Evolutionary conservation across 1,140 invertebrate genomes (phyloP).

Genomic region (Idris sp.): DNA sequence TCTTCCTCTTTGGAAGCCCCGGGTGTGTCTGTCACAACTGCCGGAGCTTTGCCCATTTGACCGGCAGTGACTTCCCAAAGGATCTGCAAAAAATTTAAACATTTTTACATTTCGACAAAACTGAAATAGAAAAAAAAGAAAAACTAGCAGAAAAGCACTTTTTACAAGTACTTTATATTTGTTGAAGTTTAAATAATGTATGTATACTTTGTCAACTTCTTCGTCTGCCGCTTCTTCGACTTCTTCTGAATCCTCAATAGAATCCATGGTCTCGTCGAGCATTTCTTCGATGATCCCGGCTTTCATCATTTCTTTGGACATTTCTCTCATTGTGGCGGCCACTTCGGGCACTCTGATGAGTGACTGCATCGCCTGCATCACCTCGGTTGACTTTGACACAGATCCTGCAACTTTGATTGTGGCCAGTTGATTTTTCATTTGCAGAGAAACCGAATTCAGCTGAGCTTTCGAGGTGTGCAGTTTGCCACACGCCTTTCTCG

Average conservation of each 20-base stretch:
- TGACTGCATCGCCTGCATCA: slow-evolving; percentile 98
- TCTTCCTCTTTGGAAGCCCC: slow-evolving; percentile 79
- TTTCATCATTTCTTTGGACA: slow-evolving; percentile 99
- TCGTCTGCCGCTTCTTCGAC: slow-evolving; percentile 94
- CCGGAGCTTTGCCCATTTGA: slow-evolving; percentile 92
- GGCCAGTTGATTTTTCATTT: slow-evolving; percentile 99
- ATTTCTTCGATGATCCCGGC: slow-evolving; percentile 99
- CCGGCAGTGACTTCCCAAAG: slow-evolving; percentile 97
- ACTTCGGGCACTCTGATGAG: slow-evolving; percentile 95
- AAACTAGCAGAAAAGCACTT: too few relatives aligned
- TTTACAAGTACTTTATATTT: too few relatives aligned
- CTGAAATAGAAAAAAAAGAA: too few relatives aligned
- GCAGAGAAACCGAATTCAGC: slow-evolving; percentile 96
- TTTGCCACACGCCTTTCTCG: slow-evolving; percentile 93
- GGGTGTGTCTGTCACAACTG: slow-evolving; percentile 83
- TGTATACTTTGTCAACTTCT: slow-evolving; percentile 96
- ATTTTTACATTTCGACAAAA: too few relatives aligned
- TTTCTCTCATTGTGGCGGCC: slow-evolving; percentile 95
- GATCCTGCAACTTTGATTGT: slow-evolving; percentile 93
- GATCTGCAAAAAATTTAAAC: slow-evolving; percentile 83
- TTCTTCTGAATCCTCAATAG: slow-evolving; percentile 92
- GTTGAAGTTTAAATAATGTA: too few relatives aligned
- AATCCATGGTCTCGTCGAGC: slow-evolving; percentile 98
- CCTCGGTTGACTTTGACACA: slow-evolving; percentile 94
- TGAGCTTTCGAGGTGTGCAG: slow-evolving; percentile 98